phyloP scores from a whole-genome alignment of 2,113 vertebrate genomes.

The Pluvianellus socialis region DNA sequence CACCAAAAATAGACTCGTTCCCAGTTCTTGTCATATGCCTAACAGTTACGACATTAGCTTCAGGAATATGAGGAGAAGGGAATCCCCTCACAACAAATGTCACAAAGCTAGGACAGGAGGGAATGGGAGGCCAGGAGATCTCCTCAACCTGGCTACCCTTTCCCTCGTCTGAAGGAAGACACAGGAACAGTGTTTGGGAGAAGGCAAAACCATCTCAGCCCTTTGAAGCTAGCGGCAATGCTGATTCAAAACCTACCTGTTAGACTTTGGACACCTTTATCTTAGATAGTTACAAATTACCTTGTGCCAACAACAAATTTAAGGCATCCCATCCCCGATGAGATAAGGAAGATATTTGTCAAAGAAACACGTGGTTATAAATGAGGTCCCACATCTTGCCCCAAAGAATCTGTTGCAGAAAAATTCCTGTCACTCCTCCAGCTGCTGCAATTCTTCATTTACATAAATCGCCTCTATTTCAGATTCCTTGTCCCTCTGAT shows the following conservation, averaged over 20 bases:
- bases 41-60: background rate
- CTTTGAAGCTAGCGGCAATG: background rate
- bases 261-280: background rate
- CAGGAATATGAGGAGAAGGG: background rate
- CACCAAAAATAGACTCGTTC: background rate
- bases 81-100: background rate
- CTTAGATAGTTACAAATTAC: constrained; percentile 12
- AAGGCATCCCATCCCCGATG: background rate
- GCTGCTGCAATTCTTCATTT: background rate
- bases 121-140: background rate
- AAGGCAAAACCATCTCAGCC: background rate
- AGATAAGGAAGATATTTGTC: no score
- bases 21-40: background rate
- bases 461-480: background rate
- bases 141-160: background rate
- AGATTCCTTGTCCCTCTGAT: constrained; percentile 6
- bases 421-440: background rate
- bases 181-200: background rate
- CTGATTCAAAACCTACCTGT: background rate
- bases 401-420: background rate
- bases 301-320: background rate
- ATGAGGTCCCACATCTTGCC: background rate
- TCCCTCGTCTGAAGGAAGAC: background rate
- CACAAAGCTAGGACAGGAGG: background rate
- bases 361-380: background rate